phyloP scores from a whole-genome alignment of 2,113 vertebrate genomes.

The Merops nubicus region DNA sequence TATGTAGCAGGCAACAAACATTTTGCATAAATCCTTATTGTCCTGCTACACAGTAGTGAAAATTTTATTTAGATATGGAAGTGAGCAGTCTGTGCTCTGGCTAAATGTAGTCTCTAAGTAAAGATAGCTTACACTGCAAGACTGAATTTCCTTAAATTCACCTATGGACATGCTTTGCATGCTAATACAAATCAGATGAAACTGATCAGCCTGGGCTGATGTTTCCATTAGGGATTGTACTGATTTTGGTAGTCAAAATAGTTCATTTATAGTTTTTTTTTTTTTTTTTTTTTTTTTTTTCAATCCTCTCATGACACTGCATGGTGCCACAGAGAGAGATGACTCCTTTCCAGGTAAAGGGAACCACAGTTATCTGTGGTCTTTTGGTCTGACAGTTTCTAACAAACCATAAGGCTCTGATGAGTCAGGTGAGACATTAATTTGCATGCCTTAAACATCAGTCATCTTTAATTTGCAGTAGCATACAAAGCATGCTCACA shows the following conservation, averaged over 20 bases:
- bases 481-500: background rate
- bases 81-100: background rate
- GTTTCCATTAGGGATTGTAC: background rate
- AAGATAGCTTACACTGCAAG: background rate
- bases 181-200: background rate
- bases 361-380: background rate
- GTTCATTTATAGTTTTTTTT: background rate
- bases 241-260: background rate
- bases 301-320: background rate
- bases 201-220: background rate
- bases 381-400: background rate
- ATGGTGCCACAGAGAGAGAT: background rate
- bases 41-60: background rate
- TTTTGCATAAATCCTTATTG: background rate
- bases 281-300: too few species aligned
- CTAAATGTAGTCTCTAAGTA: background rate
- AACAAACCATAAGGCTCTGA: background rate
- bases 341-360: background rate
- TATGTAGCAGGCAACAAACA: background rate
- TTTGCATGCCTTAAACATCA: background rate
- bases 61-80: background rate
- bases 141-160: background rate
- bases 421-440: background rate
- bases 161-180: background rate
- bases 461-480: background rate